Conservation (phyloP, 2,797 vertebrate species). For the Streptopelia turtur region DNA sequence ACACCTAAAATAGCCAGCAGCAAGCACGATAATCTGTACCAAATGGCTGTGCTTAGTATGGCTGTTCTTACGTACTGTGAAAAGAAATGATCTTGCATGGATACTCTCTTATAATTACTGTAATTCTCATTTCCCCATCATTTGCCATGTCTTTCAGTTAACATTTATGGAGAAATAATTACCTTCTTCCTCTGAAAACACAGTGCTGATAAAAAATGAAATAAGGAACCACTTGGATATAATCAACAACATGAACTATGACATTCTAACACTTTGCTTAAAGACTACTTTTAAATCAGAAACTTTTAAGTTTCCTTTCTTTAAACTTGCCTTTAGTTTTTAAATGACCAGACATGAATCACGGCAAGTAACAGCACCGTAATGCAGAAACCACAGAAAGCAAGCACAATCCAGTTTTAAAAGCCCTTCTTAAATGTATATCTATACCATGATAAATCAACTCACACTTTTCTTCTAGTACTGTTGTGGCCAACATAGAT, state of each 20-base stretch:
- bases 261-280: not conserved
- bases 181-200: conserved; percentile 9
- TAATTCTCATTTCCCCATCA: not conserved
- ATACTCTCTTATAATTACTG: not conserved
- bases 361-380: not conserved
- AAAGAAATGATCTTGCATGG: not conserved
- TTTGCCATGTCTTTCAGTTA: not conserved
- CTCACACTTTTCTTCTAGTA: not conserved
- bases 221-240: not conserved
- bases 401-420: not conserved
- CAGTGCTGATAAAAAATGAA: not conserved
- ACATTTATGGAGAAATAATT: not conserved
- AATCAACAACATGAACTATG: not conserved
- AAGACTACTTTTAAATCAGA: conserved; percentile 18
- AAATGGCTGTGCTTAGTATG: not conserved
- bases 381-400: not conserved
- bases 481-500: not conserved
- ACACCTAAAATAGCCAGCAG: not conserved
- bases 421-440: conserved; percentile 21
- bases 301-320: not conserved
- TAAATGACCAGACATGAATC: not conserved
- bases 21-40: not conserved
- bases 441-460: not conserved
- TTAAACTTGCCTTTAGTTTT: conserved; percentile 3
- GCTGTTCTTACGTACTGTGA: not conserved